These are phyloP conservation scores for Chelonoidis abingdonii DNA, from an alignment of 2,113 vertebrate genomes.

Conservation along the genomic window DNA sequence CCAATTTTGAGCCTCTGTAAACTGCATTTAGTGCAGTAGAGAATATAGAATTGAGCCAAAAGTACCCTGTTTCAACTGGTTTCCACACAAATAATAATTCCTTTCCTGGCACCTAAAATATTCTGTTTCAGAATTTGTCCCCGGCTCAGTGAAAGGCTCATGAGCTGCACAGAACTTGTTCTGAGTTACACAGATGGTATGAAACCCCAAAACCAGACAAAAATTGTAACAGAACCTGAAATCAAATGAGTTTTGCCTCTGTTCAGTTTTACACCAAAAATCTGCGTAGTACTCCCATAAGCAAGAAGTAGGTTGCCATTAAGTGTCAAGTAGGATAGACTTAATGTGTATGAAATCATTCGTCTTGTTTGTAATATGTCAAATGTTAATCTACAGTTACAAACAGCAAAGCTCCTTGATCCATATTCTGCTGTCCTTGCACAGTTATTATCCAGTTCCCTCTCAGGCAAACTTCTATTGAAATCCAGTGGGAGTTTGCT, in stretches of 20 bases:
- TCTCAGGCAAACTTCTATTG: not conserved
- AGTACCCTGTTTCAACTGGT: slow-evolving; percentile 60
- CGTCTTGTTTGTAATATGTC: not conserved
- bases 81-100: slow-evolving; percentile 55
- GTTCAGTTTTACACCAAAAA: not conserved
- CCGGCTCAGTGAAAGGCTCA: slow-evolving; percentile 40
- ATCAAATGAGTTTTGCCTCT: not conserved
- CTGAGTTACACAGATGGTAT: not conserved
- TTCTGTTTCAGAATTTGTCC: not conserved
- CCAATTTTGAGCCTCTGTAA: not conserved
- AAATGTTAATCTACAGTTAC: not conserved
- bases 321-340: not conserved
- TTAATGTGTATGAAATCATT: not conserved
- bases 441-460: not conserved
- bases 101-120: slow-evolving; percentile 33
- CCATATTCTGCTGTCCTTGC: not conserved
- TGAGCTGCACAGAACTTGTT: slow-evolving; percentile 10
- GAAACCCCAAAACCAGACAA: not conserved
- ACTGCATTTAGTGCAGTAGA: slow-evolving; percentile 46
- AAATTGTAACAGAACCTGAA: not conserved
- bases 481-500: not conserved
- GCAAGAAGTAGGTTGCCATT: not conserved
- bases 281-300: not conserved
- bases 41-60: slow-evolving; percentile 43
- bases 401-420: not conserved